Evolutionary conservation across 1,140 invertebrate genomes (phyloP).

Genomic region (Euschistus heros): DNA sequence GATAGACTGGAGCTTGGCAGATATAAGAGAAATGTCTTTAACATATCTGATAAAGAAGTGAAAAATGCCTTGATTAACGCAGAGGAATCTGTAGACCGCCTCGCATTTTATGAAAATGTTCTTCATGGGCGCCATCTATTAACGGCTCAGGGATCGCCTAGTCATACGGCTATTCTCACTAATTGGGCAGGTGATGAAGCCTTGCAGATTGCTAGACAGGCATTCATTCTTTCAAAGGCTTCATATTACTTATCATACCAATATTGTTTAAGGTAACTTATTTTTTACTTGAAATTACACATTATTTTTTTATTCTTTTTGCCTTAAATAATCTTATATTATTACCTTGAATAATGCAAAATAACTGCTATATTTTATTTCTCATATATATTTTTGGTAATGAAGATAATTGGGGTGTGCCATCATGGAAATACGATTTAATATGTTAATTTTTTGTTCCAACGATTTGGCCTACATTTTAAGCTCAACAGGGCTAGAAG

Average conservation of each 20-base stretch:
- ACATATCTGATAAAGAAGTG: background rate
- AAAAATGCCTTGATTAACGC: background rate
- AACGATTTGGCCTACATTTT: no score
- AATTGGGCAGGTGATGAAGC: background rate
- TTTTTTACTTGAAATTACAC: no score
- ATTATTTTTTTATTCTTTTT: no score
- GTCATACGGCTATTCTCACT: background rate
- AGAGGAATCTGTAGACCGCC: background rate
- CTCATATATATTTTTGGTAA: no score
- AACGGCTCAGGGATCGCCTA: background rate
- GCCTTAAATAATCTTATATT: no score
- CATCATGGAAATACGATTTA: no score
- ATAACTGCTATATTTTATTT: no score
- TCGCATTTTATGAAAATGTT: background rate
- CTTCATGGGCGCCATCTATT: background rate
- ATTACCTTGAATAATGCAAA: no score
- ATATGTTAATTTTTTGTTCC: no score
- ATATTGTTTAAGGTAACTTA: background rate
- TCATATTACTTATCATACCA: background rate
- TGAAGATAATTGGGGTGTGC: no score
- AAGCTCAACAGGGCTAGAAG: no score
- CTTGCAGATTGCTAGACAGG: background rate
- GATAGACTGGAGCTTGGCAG: background rate
- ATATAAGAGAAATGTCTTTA: background rate
- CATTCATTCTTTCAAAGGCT: background rate